phyloP scores from a whole-genome alignment of 2,797 vertebrate species.

The Epinephelus awoara region DNA sequence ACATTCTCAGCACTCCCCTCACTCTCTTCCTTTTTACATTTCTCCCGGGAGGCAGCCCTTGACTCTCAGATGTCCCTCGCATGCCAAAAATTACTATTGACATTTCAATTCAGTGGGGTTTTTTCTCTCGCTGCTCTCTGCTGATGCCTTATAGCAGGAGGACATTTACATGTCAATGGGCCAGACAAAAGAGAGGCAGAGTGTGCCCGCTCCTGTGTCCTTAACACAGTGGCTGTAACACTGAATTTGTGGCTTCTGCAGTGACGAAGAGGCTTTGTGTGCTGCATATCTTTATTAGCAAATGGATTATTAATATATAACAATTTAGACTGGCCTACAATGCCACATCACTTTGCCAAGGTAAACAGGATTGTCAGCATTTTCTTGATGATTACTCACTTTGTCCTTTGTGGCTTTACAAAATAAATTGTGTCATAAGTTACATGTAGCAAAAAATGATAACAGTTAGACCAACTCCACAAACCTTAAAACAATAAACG shows the following conservation, averaged over 20 bases:
- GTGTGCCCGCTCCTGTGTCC: slow-evolving; percentile 63
- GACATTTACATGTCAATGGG: slow-evolving; percentile 89
- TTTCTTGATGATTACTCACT: not conserved
- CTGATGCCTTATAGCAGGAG: slow-evolving; percentile 85
- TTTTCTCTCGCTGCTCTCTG: slow-evolving; percentile 83
- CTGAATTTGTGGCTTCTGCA: slow-evolving; percentile 52
- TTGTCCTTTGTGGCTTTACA: not conserved
- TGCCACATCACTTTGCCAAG: not conserved
- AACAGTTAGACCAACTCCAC: not conserved
- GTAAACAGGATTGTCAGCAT: not conserved
- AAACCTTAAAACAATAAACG: too few relatives aligned
- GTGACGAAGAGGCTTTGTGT: slow-evolving; percentile 44
- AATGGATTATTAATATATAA: slow-evolving; percentile 48
- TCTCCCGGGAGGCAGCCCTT: slow-evolving; percentile 81
- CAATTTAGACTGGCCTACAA: not conserved
- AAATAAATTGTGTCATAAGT: not conserved
- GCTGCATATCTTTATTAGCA: slow-evolving; percentile 29
- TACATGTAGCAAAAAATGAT: not conserved
- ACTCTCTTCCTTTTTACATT: slow-evolving; percentile 73
- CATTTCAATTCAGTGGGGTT: slow-evolving; percentile 92
- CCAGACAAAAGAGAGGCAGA: slow-evolving; percentile 85
- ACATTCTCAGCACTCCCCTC: slow-evolving; percentile 61
- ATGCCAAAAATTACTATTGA: slow-evolving; percentile 95
- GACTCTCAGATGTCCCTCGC: slow-evolving; percentile 86
- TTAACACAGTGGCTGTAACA: slow-evolving; percentile 76